These are phyloP conservation scores for Amniataba percoides DNA, from an alignment of 2,797 vertebrate genomes.

Conservation along the genomic window DNA sequence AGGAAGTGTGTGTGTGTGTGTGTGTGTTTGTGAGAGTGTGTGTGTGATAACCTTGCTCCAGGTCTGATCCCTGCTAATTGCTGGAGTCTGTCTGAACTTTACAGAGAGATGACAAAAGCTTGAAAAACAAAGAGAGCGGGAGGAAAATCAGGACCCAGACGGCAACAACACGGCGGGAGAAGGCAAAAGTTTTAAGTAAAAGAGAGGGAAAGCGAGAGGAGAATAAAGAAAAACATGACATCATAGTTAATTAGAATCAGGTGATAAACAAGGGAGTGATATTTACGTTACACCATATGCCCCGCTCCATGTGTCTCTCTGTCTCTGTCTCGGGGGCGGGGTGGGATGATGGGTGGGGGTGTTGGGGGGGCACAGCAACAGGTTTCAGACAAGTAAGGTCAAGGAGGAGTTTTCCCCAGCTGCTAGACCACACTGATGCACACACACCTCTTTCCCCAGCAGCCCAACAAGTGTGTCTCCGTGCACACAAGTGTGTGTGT, in stretches of 20 bases:
- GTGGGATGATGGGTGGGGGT: too few relatives aligned
- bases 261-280: constrained; percentile 83
- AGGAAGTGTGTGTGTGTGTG: constrained; percentile 10
- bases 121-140: not conserved
- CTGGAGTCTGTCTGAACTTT: constrained; percentile 66
- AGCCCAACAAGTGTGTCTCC: not conserved
- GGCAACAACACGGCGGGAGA: constrained; percentile 29
- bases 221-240: constrained; percentile 81
- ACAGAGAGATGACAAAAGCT: constrained; percentile 46
- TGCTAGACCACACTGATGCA: constrained; percentile 79
- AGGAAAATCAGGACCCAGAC: constrained; percentile 36
- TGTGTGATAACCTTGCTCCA: constrained; percentile 55
- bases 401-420: constrained; percentile 82
- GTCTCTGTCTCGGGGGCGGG: constrained; percentile 54
- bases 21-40: constrained; percentile 25
- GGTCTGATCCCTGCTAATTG: constrained; percentile 67
- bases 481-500: not conserved
- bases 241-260: constrained; percentile 88
- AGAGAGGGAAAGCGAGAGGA: constrained; percentile 49
- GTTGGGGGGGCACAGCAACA: constrained; percentile 70
- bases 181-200: constrained; percentile 41
- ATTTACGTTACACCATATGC: constrained; percentile 86
- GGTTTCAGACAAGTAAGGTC: constrained; percentile 82
- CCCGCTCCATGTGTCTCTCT: constrained; percentile 74
- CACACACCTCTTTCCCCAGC: constrained; percentile 53